These are phyloP conservation scores for Scaptomyza hsui DNA, from an alignment of 1,140 invertebrate species.

Conservation along the genomic window DNA sequence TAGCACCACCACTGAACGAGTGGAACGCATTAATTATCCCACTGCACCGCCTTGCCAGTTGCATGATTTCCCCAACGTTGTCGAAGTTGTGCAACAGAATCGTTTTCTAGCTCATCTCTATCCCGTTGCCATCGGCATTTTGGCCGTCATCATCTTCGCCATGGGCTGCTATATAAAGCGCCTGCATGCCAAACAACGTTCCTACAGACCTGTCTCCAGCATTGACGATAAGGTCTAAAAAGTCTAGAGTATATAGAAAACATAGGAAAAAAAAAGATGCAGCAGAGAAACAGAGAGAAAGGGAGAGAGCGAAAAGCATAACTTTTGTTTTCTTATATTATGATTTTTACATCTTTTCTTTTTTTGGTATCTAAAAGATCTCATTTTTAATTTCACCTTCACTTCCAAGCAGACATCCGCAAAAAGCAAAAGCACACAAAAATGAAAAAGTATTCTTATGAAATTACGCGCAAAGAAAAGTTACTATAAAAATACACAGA, in stretches of 20 bases:
- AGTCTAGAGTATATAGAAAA: too few species aligned
- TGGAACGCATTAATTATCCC: slow-evolving; percentile 3
- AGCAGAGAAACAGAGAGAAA: not conserved
- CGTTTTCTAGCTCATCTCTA: not conserved
- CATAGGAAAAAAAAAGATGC: slow-evolving; percentile 6
- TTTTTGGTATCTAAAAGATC: slow-evolving; percentile 73
- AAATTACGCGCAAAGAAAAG: slow-evolving; percentile 65
- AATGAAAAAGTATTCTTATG: slow-evolving; percentile 72
- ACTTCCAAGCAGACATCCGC: slow-evolving; percentile 64
- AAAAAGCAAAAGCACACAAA: slow-evolving; percentile 57
- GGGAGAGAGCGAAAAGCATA: not conserved
- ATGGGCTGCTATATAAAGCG: slow-evolving; percentile 49
- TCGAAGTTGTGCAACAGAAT: slow-evolving; percentile 36
- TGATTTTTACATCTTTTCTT: slow-evolving; percentile 27
- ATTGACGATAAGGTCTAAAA: slow-evolving; percentile 75
- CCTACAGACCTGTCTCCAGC: slow-evolving; percentile 76
- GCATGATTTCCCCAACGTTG: slow-evolving; percentile 55
- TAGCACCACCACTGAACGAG: slow-evolving; percentile 8
- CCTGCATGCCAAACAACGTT: slow-evolving; percentile 72
- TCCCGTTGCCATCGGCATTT: slow-evolving; percentile 17
- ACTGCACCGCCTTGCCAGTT: slow-evolving; percentile 30
- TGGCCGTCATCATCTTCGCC: slow-evolving; percentile 5
- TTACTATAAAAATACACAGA: slow-evolving; percentile 22
- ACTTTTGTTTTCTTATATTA: slow-evolving; percentile 22
- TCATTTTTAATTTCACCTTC: slow-evolving; percentile 73